Percentiles rank a stretch among this genome's conserved stretches.
Conservation (phyloP, 1,140 invertebrate genomes). For the Medauroidea extradentata region DNA sequence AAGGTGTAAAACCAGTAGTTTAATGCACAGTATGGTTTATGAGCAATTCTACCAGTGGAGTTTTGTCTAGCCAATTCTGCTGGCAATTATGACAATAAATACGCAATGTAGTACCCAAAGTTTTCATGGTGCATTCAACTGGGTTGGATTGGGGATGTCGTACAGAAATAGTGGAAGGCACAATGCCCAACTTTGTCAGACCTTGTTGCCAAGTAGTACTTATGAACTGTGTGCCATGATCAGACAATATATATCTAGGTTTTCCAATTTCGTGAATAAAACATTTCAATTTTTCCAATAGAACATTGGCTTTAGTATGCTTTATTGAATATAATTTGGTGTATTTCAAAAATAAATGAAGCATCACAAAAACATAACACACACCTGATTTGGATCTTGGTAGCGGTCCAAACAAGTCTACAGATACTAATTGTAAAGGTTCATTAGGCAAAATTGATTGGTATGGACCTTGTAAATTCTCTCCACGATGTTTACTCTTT, state of each 20-base stretch:
- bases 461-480: not conserved
- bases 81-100: no score
- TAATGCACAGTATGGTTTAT: no score
- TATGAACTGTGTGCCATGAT: not conserved
- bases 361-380: not conserved
- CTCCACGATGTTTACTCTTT: not conserved
- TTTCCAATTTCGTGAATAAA: not conserved
- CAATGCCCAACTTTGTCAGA: not conserved
- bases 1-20: no score
- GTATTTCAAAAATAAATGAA: not conserved
- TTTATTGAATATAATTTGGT: not conserved
- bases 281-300: not conserved
- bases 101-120: no score
- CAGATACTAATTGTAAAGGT: not conserved
- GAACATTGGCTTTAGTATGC: not conserved
- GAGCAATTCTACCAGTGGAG: no score
- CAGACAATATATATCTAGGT: not conserved
- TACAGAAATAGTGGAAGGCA: not conserved
- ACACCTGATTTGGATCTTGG: not conserved
- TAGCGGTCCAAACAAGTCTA: not conserved
- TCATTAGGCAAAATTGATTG: not conserved
- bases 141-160: not conserved
- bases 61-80: no score
- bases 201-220: not conserved
- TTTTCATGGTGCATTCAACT: no score